Evolutionary conservation across 1,140 invertebrate species (phyloP).

Genomic region (Drosophila littoralis): DNA sequence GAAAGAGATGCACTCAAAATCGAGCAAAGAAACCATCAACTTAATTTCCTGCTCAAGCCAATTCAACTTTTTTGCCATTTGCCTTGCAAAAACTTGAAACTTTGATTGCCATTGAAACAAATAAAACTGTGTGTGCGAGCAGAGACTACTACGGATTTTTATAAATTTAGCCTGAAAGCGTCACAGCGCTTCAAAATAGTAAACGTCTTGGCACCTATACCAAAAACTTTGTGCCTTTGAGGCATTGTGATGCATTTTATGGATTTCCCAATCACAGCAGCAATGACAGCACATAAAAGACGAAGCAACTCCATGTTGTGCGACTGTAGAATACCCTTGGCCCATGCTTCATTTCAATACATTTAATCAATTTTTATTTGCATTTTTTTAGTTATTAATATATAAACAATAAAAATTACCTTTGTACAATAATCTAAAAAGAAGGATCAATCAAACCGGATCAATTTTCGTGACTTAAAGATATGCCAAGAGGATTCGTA

Average conservation of each 20-base stretch:
- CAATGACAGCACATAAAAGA: conserved; percentile 3
- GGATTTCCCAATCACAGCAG: conserved; percentile 59
- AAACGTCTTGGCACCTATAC: conserved; percentile 70
- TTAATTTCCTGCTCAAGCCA: conserved; percentile 79
- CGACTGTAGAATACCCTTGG: conserved; percentile 5
- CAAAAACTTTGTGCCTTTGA: conserved; percentile 76
- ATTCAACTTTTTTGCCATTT: conserved; percentile 79
- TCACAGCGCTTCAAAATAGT: conserved; percentile 62
- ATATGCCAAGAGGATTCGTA: too few relatives aligned
- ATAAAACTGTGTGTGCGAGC: conserved; percentile 29
- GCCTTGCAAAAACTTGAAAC: conserved; percentile 68
- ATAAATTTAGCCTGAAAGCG: conserved; percentile 26
- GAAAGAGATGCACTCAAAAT: conserved; percentile 27
- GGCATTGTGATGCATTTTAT: conserved; percentile 75
- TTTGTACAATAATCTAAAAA: background rate
- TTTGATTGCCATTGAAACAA: conserved; percentile 80
- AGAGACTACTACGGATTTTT: background rate
- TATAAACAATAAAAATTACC: background rate
- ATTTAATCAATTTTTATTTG: too few relatives aligned
- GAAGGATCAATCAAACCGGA: too few relatives aligned
- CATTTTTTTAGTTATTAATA: too few relatives aligned
- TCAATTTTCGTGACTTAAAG: too few relatives aligned
- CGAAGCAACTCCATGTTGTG: background rate
- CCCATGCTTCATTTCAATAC: background rate
- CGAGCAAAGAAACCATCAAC: conserved; percentile 61